These are phyloP conservation scores for Catagonus wagneri DNA, from an alignment of 2,113 vertebrate genomes.

Conservation along the genomic window DNA sequence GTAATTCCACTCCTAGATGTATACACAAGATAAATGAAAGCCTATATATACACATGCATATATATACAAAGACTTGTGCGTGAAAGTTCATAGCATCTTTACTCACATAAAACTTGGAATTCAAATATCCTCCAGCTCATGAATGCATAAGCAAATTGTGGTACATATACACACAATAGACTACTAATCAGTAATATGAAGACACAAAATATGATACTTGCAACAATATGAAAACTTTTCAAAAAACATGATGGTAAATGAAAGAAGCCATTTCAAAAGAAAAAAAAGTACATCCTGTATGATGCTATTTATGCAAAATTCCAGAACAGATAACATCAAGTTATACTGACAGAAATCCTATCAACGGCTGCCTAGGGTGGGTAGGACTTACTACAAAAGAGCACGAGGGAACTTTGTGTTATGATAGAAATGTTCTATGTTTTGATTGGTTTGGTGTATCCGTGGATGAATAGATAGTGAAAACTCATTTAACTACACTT, in stretches of 20 bases:
- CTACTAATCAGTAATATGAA: not conserved
- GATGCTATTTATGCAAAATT: not conserved
- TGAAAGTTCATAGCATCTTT: not conserved
- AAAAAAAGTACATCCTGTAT: not conserved
- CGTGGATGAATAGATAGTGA: not conserved
- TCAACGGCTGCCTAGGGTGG: not conserved
- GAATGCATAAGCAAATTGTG: not conserved
- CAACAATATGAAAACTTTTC: not conserved
- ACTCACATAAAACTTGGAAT: not conserved
- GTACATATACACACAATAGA: not conserved
- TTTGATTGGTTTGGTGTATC: not conserved
- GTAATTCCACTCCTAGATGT: not conserved
- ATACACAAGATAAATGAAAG: not conserved
- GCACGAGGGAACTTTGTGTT: not conserved
- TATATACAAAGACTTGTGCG: not conserved
- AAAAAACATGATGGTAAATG: not conserved
- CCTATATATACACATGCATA: no score
- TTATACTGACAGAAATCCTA: not conserved
- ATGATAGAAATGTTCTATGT: no score
- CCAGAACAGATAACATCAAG: not conserved
- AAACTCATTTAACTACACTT: not conserved
- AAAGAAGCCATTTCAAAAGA: not conserved
- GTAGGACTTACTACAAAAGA: not conserved
- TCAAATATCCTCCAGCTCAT: not conserved
- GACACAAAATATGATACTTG: no score